Evolutionary conservation across 1,140 invertebrate genomes (phyloP), one percentile per base, ranked within the genome.

Genomic region (Bombus sylvicola): DNA sequence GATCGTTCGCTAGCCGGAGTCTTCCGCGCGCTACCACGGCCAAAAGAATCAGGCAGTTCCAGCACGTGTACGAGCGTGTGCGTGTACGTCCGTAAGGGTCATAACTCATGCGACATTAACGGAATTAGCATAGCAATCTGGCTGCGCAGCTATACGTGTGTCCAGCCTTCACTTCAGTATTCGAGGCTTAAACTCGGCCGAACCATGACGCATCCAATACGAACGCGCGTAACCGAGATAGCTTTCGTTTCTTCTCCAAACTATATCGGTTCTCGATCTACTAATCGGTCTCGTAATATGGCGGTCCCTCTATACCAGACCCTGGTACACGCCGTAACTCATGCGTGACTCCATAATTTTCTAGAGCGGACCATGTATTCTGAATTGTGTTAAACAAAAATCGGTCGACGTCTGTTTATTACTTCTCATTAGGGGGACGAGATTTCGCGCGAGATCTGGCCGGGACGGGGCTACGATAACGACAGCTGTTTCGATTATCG

Each of bases 21-120:
- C 57, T 47, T 72, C 83, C 69, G 31, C 59, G 31, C 66, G 66
- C 39, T 71, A 5, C 37, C 31, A 81, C 85, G 86, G 76, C 87
- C 88, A 64, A 86, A 87, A 89, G 68, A 89, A 83, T 89, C 79
- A 83, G 18, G 28, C 82, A 47, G 37, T 37, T 43, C 6, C 25
- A 34, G 22, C 59, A 15, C 75, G 83, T 77, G 74, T 77, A 34
- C 25, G 41, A 68, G 84, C 75, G 37, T 37, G 34, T 68, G 6
- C 34, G 3, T n/a, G 66, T 72, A 25, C 69, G 83, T 79, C 71
- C 73, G 39, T n/a, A 12, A 10, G 66, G 64, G 53, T 75, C 86
- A 90, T 94, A 94, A 94, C 72, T 94, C 91, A 93, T 92, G 89
- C 78, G 87, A 92, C 91, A 93, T 94, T 92, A 94, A 92, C 78